Evolutionary conservation across 2,113 vertebrate species (phyloP).

Genomic region (Aspidoscelis tigris): DNA sequence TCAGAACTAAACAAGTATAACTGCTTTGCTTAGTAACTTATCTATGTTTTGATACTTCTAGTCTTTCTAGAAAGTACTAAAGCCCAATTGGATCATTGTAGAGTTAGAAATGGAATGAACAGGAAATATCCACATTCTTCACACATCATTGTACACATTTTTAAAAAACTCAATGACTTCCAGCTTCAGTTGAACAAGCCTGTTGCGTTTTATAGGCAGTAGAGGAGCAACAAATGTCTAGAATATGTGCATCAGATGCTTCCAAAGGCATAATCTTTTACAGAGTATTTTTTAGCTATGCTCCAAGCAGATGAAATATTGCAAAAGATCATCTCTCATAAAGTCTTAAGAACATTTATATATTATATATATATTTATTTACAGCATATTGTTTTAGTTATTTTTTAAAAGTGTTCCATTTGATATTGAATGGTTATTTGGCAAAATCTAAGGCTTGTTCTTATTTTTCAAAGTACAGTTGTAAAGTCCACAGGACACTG

Average conservation of each 20-base stretch:
- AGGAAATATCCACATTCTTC: background rate
- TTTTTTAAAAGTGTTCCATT: background rate
- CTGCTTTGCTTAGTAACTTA: background rate
- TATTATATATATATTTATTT: background rate
- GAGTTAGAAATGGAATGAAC: background rate
- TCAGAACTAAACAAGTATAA: background rate
- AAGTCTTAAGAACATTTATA: background rate
- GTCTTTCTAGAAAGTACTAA: background rate
- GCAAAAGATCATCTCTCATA: background rate
- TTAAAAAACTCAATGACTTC: background rate
- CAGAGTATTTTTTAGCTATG: background rate
- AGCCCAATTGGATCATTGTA: background rate
- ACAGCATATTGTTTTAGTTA: background rate
- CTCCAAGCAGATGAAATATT: background rate
- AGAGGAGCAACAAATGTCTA: background rate
- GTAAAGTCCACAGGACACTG: too few relatives aligned
- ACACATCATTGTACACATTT: background rate
- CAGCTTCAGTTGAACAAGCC: background rate
- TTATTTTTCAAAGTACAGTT: too few relatives aligned
- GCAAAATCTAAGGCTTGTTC: background rate
- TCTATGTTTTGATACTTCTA: background rate
- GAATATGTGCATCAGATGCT: background rate
- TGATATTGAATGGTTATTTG: background rate
- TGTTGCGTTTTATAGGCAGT: conserved; percentile 10
- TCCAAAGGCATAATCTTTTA: background rate